Evolutionary conservation across 2,113 vertebrate species (phyloP).

Genomic region (Peromyscus polionotus): DNA sequence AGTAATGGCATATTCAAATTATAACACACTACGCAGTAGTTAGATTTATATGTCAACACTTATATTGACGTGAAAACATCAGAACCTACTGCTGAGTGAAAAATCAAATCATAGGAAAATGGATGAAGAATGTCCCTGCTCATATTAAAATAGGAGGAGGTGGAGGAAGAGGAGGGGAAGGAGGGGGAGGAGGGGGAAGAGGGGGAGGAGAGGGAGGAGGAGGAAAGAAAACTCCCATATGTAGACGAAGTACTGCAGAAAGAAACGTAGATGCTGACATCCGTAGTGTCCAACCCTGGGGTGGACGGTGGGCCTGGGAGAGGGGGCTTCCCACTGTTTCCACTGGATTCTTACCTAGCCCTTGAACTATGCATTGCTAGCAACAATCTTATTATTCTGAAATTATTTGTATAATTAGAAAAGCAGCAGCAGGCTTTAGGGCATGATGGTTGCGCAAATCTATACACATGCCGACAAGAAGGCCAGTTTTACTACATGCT

Average conservation of each 20-base stretch:
- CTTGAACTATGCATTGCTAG: neutral
- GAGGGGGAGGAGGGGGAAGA: neutral
- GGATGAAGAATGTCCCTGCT: neutral
- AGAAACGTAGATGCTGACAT: neutral
- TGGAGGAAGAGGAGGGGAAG: neutral
- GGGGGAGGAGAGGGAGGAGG: neutral
- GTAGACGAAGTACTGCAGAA: neutral
- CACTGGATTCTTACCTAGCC: neutral
- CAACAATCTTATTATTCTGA: slow-evolving; percentile 9
- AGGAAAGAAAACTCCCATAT: neutral
- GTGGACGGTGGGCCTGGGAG: accelerated
- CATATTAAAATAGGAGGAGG: neutral
- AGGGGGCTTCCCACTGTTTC: accelerated
- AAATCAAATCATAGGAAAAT: neutral
- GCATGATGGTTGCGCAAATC: neutral
- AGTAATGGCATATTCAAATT: neutral
- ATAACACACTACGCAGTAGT: neutral
- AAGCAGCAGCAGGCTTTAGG: neutral
- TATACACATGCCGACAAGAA: neutral
- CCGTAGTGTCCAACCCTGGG: no score
- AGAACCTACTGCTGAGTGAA: neutral
- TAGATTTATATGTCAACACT: slow-evolving; percentile 43
- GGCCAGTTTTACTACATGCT: neutral
- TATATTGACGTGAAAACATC: slow-evolving; percentile 25
- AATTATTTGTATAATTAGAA: slow-evolving; percentile 19